A percentile compares a stretch with the other conserved stretches of the same genome.
Conservation (phyloP, 2,888 invertebrate species). For the Plagiodera versicolora region DNA sequence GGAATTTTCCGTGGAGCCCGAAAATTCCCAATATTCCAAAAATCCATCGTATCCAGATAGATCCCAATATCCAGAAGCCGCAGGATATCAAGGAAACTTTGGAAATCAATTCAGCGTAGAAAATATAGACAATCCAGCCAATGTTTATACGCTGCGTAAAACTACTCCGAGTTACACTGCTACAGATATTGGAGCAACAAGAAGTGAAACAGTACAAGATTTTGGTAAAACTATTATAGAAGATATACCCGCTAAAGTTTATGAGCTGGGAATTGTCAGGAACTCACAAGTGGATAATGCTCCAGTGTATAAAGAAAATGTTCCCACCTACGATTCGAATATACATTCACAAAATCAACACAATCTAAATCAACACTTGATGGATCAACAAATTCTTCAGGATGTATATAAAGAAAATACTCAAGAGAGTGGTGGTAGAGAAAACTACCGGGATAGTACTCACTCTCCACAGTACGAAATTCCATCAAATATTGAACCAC, state of each 20-base stretch:
- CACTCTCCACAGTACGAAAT: neutral
- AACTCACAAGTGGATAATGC: conserved; percentile 1
- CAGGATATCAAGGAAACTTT: conserved; percentile 12
- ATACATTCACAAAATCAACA: conserved; percentile 19
- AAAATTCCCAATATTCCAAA: conserved; percentile 17
- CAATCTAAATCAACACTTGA: conserved; percentile 28
- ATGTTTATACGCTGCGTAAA: conserved; percentile 24
- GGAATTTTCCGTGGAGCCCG: conserved; percentile 40
- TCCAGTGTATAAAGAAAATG: conserved; percentile 15
- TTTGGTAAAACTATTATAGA: conserved; percentile 29
- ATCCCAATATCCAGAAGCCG: conserved; percentile 26
- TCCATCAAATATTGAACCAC: conserved; percentile 17
- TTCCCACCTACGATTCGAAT: conserved; percentile 4
- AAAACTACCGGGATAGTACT: neutral
- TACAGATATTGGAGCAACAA: conserved; percentile 16
- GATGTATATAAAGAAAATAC: conserved; percentile 2
- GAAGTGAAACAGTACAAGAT: conserved; percentile 28
- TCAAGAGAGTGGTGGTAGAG: conserved; percentile 7
- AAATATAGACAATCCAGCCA: conserved; percentile 28
- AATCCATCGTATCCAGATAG: conserved; percentile 12
- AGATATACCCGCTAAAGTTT: conserved; percentile 34
- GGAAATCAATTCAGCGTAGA: conserved; percentile 12
- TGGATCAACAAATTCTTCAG: conserved; percentile 30
- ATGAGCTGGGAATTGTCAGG: conserved; percentile 24
- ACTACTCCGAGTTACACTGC: conserved; percentile 14